Conservation (phyloP, 1,140 invertebrate species). For the Eueides isabella region DNA sequence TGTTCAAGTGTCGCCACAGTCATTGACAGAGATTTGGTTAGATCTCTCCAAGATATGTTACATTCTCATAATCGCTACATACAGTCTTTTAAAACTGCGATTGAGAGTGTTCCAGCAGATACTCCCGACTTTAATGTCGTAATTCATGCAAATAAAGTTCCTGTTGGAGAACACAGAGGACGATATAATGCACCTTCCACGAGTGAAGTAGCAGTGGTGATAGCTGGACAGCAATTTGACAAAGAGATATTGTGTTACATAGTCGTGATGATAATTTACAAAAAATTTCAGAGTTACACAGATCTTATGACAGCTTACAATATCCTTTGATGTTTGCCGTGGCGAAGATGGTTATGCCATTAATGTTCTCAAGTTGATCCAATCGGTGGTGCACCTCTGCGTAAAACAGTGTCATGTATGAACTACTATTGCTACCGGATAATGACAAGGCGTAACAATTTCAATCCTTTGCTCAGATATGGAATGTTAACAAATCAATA, state of each 20-base stretch:
- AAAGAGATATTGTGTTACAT: constrained; percentile 43
- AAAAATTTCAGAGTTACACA: constrained; percentile 43
- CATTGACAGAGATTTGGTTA: constrained; percentile 36
- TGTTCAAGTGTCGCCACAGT: constrained; percentile 28
- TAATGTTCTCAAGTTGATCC: constrained; percentile 45
- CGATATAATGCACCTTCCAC: constrained; percentile 45
- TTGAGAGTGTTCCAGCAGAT: constrained; percentile 41
- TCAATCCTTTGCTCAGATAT: too few relatives aligned
- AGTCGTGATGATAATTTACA: constrained; percentile 42
- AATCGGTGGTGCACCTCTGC: constrained; percentile 38
- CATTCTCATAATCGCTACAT: constrained; percentile 44
- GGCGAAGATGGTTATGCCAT: constrained; percentile 48
- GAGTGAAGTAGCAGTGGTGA: constrained; percentile 45
- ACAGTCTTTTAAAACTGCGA: constrained; percentile 43
- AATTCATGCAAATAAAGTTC: constrained; percentile 42
- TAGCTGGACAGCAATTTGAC: constrained; percentile 46
- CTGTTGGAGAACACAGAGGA: constrained; percentile 45
- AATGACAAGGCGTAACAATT: constrained; percentile 47
- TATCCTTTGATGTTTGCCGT: constrained; percentile 44
- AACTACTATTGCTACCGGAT: constrained; percentile 48
- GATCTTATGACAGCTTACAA: constrained; percentile 45
- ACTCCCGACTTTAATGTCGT: constrained; percentile 34
- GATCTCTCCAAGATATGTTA: constrained; percentile 43
- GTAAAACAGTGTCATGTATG: constrained; percentile 51
- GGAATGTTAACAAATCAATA: too few relatives aligned